Evolutionary conservation across 2,888 invertebrate species (phyloP).

Genomic region (Ochropacha duplaris): DNA sequence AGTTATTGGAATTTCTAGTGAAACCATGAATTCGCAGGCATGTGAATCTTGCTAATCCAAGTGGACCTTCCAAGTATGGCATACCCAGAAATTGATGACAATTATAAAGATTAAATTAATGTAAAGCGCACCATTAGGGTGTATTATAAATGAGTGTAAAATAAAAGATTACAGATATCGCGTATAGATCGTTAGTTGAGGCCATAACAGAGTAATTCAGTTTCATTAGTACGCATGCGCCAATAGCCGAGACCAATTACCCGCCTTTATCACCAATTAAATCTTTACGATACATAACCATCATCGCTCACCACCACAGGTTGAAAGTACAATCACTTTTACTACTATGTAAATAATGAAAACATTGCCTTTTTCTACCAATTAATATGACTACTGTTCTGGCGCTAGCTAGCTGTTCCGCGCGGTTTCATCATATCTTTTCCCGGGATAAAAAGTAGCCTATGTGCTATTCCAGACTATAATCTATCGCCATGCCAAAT

Average conservation of each 20-base stretch:
- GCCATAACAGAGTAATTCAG: conserved; percentile 54
- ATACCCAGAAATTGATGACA: no score
- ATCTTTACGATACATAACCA: conserved; percentile 66
- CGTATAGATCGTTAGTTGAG: conserved; percentile 52
- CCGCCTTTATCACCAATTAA: conserved; percentile 72
- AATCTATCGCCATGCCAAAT: no score
- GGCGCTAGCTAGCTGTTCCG: no score
- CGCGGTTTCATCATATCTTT: no score
- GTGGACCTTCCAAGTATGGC: no score
- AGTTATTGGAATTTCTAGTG: no score
- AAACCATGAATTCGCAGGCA: no score
- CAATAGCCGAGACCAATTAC: conserved; percentile 72
- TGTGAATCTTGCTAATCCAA: no score
- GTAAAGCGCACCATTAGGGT: no score
- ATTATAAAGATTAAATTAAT: no score
- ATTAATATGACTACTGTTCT: not conserved
- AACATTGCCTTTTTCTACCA: not conserved
- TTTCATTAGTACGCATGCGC: conserved; percentile 64
- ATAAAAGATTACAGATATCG: conserved; percentile 45
- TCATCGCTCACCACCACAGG: conserved; percentile 33
- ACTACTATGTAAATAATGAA: conserved; percentile 39
- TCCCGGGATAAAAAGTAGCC: no score
- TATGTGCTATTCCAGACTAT: no score
- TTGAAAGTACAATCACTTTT: conserved; percentile 7
- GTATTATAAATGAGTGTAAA: not conserved